Evolutionary conservation across 2,888 invertebrate genomes (phyloP), one percentile per base, ranked within the genome.

Genomic region (Drosophila birchii): DNA sequence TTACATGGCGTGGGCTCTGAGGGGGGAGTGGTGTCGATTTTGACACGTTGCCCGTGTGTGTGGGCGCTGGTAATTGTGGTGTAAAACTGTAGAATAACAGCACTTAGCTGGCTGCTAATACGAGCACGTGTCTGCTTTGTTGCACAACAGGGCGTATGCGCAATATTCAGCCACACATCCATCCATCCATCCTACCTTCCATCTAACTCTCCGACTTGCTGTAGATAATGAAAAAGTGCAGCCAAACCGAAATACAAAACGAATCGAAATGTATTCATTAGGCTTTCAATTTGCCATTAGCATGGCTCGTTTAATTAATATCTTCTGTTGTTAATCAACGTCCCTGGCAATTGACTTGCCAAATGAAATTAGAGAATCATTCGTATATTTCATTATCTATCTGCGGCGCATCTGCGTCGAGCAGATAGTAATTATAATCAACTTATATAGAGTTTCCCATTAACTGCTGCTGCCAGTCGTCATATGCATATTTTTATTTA

Each of bases 21-120:
- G 34, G 16, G 47, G 18, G 9, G n/a, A 47, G 54, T 39, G 58
- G 72, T 66, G 73, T 75, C 75, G 75, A 73, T 73, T 73, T 75
- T 75, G 77, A 63, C 71, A 76, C 76, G 76, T 61, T 58, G 54
- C 41, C 67, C n/a, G 62, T 55, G 26, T n/a, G 64, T 58, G 59
- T 58, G 68, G 72, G 55, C 68, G 64, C 74, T 86, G 86, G 82
- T 83, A 83, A 83, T 88, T 88, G 89, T 55, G 62, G 84, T 84
- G 87, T 83, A 83, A 88, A 84, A 88, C 79, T 83, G 85, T 80
- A 86, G 81, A 80, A 83, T 80, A 83, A 88, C 83, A 88, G 80
- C 88, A 83, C 87, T 88, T 88, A 83, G 88, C 69, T 78, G 81
- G 68, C 70, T 75, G 88, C 84, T 88, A 83, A 83, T 86, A 88